A percentile compares a stretch with the other conserved stretches of the same genome.
phyloP scores from a whole-genome alignment of 2,113 vertebrate species.

The Bambusicola thoracicus region DNA sequence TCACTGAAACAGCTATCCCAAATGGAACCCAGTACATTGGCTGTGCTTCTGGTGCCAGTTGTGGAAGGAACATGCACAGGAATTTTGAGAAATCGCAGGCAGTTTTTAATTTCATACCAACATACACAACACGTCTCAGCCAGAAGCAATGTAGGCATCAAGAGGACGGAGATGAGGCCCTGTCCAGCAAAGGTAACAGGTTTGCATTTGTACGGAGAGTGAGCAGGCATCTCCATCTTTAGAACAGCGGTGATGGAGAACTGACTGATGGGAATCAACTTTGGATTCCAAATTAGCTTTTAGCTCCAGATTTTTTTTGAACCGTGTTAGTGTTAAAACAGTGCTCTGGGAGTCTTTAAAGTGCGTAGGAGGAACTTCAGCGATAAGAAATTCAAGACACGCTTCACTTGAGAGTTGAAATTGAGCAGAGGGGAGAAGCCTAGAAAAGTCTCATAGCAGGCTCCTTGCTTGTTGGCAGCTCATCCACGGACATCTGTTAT shows the following conservation, averaged over 20 bases:
- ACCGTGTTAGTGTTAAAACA: not conserved
- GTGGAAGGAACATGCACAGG: not conserved
- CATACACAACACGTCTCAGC: not conserved
- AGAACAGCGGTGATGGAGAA: not conserved
- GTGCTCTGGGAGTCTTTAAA: conserved; percentile 16
- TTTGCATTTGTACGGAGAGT: not conserved
- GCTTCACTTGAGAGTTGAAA: not conserved
- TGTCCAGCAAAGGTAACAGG: not conserved
- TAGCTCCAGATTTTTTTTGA: not conserved
- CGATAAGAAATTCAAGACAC: not conserved
- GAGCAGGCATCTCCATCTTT: not conserved
- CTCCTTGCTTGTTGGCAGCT: not conserved
- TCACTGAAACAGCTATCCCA: not conserved
- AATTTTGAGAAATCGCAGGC: not conserved
- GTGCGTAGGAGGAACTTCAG: not conserved
- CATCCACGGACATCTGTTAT: not conserved
- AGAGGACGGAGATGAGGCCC: not conserved
- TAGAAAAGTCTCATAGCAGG: not conserved
- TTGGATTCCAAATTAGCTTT: conserved; percentile 18
- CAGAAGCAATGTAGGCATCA: not conserved
- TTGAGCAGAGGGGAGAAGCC: not conserved
- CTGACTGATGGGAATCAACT: conserved; percentile 1
- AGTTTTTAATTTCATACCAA: not conserved
- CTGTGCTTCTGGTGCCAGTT: fast-evolving
- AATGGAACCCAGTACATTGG: not conserved